Conservation (phyloP, 2,888 invertebrate genomes). For the Thereva nobilitata region DNA sequence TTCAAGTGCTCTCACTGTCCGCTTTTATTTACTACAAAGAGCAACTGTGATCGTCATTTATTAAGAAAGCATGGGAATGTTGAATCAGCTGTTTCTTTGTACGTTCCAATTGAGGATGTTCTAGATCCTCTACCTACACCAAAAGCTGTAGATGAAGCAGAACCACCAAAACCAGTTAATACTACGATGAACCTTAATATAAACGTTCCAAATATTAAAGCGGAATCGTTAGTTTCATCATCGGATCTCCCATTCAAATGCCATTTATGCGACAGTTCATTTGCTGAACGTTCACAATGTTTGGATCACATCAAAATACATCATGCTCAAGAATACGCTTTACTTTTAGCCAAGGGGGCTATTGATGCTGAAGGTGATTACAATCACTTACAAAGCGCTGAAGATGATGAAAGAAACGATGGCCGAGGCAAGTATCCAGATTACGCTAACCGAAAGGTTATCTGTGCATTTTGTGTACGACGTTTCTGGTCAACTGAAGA, state of each 20-base stretch:
- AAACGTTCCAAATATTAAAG: slow-evolving; percentile 31
- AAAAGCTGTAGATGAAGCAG: slow-evolving; percentile 51
- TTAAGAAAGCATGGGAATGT: slow-evolving; percentile 80
- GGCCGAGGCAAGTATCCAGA: slow-evolving; percentile 82
- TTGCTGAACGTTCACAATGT: slow-evolving; percentile 76
- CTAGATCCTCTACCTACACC: slow-evolving; percentile 56
- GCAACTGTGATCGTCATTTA: slow-evolving; percentile 94
- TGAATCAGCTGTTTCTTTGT: slow-evolving; percentile 57
- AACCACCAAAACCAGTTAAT: slow-evolving; percentile 48
- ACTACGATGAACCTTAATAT: slow-evolving; percentile 67
- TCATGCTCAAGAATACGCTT: slow-evolving; percentile 78
- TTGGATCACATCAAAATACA: slow-evolving; percentile 77
- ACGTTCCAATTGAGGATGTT: slow-evolving; percentile 60
- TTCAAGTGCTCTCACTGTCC: slow-evolving; percentile 94
- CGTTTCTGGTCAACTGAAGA: slow-evolving; percentile 96
- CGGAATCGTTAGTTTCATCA: slow-evolving; percentile 50
- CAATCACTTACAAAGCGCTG: slow-evolving; percentile 53
- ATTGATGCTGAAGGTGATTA: slow-evolving; percentile 64
- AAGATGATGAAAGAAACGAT: slow-evolving; percentile 68
- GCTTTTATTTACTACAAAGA: slow-evolving; percentile 93
- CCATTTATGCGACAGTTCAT: slow-evolving; percentile 88
- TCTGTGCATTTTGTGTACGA: slow-evolving; percentile 90
- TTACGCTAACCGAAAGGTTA: slow-evolving; percentile 84
- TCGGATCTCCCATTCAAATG: slow-evolving; percentile 86
- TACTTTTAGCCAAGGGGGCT: slow-evolving; percentile 82